These are phyloP conservation scores for Rotaria socialis DNA, from an alignment of 2,888 invertebrate genomes.

Conservation along the genomic window DNA sequence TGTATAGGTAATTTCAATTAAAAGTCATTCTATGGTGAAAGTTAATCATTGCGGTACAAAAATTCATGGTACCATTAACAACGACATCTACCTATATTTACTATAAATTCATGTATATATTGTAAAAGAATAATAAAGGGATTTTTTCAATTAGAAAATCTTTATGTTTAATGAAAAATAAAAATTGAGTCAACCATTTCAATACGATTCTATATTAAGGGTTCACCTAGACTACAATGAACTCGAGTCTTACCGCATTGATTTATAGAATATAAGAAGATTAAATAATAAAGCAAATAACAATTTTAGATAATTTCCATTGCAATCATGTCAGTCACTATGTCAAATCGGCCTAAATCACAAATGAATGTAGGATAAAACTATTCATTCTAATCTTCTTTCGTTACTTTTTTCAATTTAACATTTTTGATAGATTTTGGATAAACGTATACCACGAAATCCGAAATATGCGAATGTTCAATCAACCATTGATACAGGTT, in stretches of 20 bases:
- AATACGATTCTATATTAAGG: neutral
- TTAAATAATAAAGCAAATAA: neutral
- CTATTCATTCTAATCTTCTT: neutral
- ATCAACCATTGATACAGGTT: constrained; percentile 58
- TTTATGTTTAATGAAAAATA: neutral
- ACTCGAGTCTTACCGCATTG: too few species aligned
- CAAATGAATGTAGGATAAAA: neutral
- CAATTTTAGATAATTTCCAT: neutral
- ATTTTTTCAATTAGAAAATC: neutral
- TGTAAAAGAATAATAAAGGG: neutral
- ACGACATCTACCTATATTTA: neutral
- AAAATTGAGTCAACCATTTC: neutral
- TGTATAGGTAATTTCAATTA: too few species aligned
- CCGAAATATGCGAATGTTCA: constrained; percentile 58
- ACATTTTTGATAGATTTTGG: constrained; percentile 26
- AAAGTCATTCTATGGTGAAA: neutral
- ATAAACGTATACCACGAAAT: constrained; percentile 49
- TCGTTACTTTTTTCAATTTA: neutral
- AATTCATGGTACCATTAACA: neutral
- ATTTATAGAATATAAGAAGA: too few species aligned
- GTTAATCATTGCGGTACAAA: neutral
- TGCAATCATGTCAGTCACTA: neutral
- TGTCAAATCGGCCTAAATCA: neutral
- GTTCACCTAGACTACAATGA: neutral
- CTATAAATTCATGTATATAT: neutral